Base-by-base conservation (phyloP, 64 coral and sea anemone species). In the Platygyra sinensis region DNA sequence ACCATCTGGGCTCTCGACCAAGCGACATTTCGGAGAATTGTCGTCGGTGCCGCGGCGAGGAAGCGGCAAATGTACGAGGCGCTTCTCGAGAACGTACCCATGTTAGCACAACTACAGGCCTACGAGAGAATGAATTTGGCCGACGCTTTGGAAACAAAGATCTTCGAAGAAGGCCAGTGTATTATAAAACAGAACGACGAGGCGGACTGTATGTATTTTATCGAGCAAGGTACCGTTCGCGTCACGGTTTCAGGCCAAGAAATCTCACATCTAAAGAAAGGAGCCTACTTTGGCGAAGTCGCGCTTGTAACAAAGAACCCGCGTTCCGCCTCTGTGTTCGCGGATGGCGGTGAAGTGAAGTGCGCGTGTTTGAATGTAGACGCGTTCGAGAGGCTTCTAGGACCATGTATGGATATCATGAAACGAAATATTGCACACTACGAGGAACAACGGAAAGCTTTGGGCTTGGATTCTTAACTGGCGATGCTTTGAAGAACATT, bases 171-270 rank as follows among this genome's bases (percentile, higher is more conserved):
- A 36, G 94, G 88, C 17, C 83, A 99, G 33, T 95, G 94, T 30
- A 94, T 99, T 27, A 96, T 99, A 32, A 90, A 91, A 27, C 87
- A 99, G 78, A 93, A 93, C 86, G 94, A 99, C 54, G 94, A 91
- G 17, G 97, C 97, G 0, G 93, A 99, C 77, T 95, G 97, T 51
- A 99, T 99, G 97, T 99, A 99, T 89, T 99, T 99, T 76, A 95
- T 99, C 61, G 97, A 99, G 77, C 86, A 91, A 8, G 97, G 97
- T 4, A 93, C 57, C 30, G 91, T 99, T 63, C 87, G 94, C 22
- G 64, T 99, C 18, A 89, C 94, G 8, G 90, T 96, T 7, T 87
- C 72, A 73, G 94, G 96, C 49, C 96, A 99, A 78, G 91, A 93
- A 69, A 91, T 99, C 20, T 95, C 93, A 62, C 71, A 86, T n/a